These are phyloP conservation scores for Pseudopleuronectes americanus DNA, from an alignment of 2,797 vertebrate species.

Conservation along the genomic window DNA sequence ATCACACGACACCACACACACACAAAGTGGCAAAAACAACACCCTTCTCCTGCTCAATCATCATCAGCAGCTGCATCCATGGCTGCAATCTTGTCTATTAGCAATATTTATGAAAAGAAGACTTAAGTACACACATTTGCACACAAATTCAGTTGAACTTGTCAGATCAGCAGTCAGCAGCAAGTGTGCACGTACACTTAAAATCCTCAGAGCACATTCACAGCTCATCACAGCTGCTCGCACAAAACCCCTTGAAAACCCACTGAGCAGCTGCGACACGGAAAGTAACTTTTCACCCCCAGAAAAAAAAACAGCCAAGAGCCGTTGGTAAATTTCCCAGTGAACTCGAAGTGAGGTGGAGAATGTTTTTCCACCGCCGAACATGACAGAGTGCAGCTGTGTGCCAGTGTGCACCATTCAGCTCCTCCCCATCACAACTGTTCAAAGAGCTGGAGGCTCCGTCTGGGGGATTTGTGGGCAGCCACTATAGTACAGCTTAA, in stretches of 20 bases:
- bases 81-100: not conserved
- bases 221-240: constrained; percentile 31
- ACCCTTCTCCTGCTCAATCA: too few species aligned
- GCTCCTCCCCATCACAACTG: constrained; percentile 56
- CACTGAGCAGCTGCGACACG: constrained; percentile 50
- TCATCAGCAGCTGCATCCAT: not conserved
- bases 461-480: constrained; percentile 70
- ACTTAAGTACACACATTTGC: not conserved
- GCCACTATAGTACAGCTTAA: constrained; percentile 68
- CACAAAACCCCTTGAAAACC: constrained; percentile 29
- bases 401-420: constrained; percentile 59
- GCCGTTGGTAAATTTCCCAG: constrained; percentile 57
- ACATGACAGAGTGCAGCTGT: constrained; percentile 76
- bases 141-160: not conserved
- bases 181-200: not conserved
- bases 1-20: too few species aligned
- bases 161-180: constrained; percentile 15
- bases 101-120: too few species aligned
- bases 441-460: constrained; percentile 71
- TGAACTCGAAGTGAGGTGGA: constrained; percentile 56
- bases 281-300: constrained; percentile 51
- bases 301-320: constrained; percentile 25
- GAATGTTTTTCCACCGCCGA: constrained; percentile 63
- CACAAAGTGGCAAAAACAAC: too few species aligned
- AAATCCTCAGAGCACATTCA: constrained; percentile 12